These are phyloP conservation scores for Chelon labrosus DNA, from an alignment of 2,797 vertebrate species.

Conservation along the genomic window DNA sequence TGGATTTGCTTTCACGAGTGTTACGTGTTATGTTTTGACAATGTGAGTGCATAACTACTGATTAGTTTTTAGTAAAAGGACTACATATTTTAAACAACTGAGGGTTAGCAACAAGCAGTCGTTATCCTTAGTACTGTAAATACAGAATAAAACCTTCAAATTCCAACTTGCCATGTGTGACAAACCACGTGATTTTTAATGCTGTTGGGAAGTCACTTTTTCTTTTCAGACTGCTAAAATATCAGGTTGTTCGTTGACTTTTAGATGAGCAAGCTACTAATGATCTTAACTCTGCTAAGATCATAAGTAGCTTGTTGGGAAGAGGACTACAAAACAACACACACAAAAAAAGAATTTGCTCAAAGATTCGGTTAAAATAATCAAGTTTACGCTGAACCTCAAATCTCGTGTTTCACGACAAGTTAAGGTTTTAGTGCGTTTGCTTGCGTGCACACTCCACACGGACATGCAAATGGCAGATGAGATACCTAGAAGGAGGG, in stretches of 20 bases:
- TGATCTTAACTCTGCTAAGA: background rate
- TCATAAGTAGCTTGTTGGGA: background rate
- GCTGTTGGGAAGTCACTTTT: too few species aligned
- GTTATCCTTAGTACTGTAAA: background rate
- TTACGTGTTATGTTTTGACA: too few species aligned
- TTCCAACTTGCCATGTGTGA: background rate
- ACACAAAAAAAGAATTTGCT: constrained; percentile 6
- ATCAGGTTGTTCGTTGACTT: constrained; percentile 1
- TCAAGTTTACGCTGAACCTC: constrained; percentile 1
- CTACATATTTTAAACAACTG: constrained; percentile 3
- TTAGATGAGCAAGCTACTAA: background rate
- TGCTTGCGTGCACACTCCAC: constrained; percentile 53
- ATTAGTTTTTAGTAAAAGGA: background rate
- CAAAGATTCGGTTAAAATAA: background rate
- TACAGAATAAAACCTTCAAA: background rate
- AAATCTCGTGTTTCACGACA: constrained; percentile 9
- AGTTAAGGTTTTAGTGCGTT: constrained; percentile 54
- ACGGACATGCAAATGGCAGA: constrained; percentile 66
- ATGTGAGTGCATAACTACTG: too few species aligned
- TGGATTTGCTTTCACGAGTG: too few species aligned
- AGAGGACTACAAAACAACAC: background rate
- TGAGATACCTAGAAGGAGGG: constrained; percentile 92
- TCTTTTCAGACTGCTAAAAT: background rate
- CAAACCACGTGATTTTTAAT: too few species aligned
- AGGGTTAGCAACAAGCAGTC: constrained; percentile 14